Evolutionary conservation across 2,113 vertebrate genomes (phyloP), one percentile per base, ranked within the genome.

Genomic region (Clarias macrocephalus): DNA sequence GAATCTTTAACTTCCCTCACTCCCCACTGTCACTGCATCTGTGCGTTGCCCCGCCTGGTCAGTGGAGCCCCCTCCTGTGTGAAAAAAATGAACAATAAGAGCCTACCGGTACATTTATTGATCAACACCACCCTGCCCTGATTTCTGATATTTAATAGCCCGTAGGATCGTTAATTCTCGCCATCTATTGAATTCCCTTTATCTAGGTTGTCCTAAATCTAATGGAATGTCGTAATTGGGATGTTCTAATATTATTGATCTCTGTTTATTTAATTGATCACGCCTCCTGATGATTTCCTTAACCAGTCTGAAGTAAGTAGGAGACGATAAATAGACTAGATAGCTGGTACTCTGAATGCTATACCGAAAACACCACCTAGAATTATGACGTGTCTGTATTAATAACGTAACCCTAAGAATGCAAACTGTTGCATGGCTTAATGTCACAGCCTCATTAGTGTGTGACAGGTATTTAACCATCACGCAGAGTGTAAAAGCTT

Each of bases 21-120:
- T 92, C 93, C 91, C 92, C 92, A 92, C 93, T 90, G 94, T 93
- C 92, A 87, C 91, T 60, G 92, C 95, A 95, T 95, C 95, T 95
- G 94, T 94, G 93, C 88, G 90, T 33, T 42, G 59, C 65, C 85
- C 89, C 6, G 23, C 91, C 92, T 93, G 86, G 92, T 93, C 91
- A 91, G 89, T 84, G 81, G 75, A 86, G 83, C 87, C 88, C 89
- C 89, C 88, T 83, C 83, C 88, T 86, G 91, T 91, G 92, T 88
- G 89, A 91, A 90, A 89, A 75, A 83, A 66, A 42, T 62, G 87
- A 92, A 88, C 93, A 90, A 92, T 70, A 91, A 90, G 88, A 86
- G 91, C 89, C 93, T 89, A 94, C 94, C 93, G 92, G 88, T 89
- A 91, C 88, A 93, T 91, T 94, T 95, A 95, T 95, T 95, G 95